Base-by-base conservation (phyloP, 1,140 invertebrate genomes). In the Papilio polytes region DNA sequence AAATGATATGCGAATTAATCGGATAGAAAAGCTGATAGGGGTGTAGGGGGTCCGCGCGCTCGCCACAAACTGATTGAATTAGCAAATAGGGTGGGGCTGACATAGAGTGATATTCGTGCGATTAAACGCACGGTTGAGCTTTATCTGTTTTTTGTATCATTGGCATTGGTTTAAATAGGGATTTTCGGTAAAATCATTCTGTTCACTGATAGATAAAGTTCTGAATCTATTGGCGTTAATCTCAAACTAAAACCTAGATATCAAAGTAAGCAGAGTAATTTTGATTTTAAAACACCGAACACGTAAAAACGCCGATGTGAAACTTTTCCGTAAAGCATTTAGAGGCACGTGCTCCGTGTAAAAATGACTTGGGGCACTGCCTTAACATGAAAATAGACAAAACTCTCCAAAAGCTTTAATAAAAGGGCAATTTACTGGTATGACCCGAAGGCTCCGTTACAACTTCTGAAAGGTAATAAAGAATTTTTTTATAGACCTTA, bases 381-480 rank as follows among this genome's bases (percentile, higher is more conserved):
- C 26, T 31, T 70, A 70, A 36, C 4, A 36, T 31, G 63, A 36
- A 70, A 70, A 15, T 70, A 70, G 63, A 70, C 63, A 70, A 70
- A 70, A 70, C 63, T 70, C 31, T 70, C 13, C 3, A 12, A 15
- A 70, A 31, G 12, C 63, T 63, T 63, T 63, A 70, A 31, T 15
- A 31, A 70, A 70, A 70, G 12, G 63, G 12, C 63, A 70, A 70
- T 70, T 70, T 70, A 26, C 26, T 70, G 63, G 26, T 12, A 31
- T 36, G 13, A 15, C 63, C 63, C 63, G 63, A 70, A 70, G 12
- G 26, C 26, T 6, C 22, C 63, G 22, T 70, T 36, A 4, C 26
- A 70, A 70, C 63, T 70, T 70, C 3, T 8, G 15, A 36, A 70
- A 70, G 22, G 12, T 70, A 70, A 70, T 70, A 70, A 70, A 70